Conservation (phyloP, 2,113 vertebrate genomes). For the Tor tambroides region DNA sequence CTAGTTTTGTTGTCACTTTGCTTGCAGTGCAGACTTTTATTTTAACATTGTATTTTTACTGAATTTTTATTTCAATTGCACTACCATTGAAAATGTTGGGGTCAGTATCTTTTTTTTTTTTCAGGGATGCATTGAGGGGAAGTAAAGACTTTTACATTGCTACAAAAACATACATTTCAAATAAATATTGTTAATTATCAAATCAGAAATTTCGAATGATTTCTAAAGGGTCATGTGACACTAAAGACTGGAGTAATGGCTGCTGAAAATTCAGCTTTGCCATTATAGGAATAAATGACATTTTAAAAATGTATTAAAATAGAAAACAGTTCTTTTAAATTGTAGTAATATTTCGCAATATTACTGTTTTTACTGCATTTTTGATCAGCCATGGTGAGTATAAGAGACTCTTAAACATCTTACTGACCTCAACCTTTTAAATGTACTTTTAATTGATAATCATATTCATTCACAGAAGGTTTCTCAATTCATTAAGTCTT, state of each 20-base stretch:
- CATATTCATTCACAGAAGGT: neutral
- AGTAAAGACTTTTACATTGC: neutral
- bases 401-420: neutral
- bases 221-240: neutral
- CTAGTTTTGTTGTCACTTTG: no score
- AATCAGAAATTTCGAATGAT: neutral
- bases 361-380: neutral
- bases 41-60: no score
- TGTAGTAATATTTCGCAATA: neutral
- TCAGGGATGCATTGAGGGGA: neutral
- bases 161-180: neutral
- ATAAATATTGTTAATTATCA: neutral
- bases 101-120: no score
- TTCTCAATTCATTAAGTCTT: neutral
- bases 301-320: neutral
- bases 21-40: no score
- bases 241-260: neutral
- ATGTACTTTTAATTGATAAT: neutral
- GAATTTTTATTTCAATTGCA: no score
- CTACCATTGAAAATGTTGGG: no score
- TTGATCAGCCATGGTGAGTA: neutral
- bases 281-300: neutral
- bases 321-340: neutral
- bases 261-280: neutral
- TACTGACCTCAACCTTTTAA: neutral